phyloP scores from a whole-genome alignment of 2,888 invertebrate genomes.

The Lymantria monacha region DNA sequence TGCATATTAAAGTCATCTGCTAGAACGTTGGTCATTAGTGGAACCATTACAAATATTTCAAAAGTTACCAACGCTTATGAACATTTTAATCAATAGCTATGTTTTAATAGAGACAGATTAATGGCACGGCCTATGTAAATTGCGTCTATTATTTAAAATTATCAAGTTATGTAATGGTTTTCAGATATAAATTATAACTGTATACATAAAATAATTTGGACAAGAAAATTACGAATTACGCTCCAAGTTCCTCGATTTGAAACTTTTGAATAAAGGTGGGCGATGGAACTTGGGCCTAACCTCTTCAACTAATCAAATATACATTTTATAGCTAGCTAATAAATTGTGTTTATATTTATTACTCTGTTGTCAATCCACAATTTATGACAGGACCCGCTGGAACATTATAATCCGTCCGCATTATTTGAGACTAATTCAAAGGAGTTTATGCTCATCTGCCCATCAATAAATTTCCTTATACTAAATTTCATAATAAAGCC shows the following conservation, averaged over 20 bases:
- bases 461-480: not conserved
- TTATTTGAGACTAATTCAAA: not conserved
- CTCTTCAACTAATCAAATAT: not conserved
- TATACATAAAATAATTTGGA: no score
- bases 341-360: not conserved
- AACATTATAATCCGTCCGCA: not conserved
- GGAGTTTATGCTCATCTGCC: not conserved
- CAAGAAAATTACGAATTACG: no score
- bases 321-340: not conserved
- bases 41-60: constrained; percentile 35
- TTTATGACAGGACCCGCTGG: not conserved
- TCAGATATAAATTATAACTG: constrained; percentile 1
- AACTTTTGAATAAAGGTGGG: no score
- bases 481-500: no score
- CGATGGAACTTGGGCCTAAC: not conserved
- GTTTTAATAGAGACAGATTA: constrained; percentile 27
- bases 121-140: constrained; percentile 44
- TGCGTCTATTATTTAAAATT: constrained; percentile 42
- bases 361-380: not conserved
- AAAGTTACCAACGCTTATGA: constrained; percentile 38
- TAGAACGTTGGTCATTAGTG: constrained; percentile 19
- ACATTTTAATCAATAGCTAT: constrained; percentile 29
- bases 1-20: constrained; percentile 25
- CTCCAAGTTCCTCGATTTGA: no score
- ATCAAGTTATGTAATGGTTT: constrained; percentile 22